Evolutionary conservation across 2,113 vertebrate genomes (phyloP).

Genomic region (Rhizomys pruinosus): DNA sequence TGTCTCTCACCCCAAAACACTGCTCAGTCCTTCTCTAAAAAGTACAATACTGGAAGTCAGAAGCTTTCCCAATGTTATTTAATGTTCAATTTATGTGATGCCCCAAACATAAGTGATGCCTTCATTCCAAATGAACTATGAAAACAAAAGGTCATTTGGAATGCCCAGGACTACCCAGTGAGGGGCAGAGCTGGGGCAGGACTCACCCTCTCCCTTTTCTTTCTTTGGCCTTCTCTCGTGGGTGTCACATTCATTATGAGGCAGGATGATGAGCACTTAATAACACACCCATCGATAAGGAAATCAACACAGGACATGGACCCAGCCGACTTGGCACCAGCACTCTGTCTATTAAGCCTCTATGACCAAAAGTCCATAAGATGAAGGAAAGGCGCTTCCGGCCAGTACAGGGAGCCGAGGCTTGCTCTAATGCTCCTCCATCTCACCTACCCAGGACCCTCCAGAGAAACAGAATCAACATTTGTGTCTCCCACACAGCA

Average conservation of each 20-base stretch:
- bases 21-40: neutral
- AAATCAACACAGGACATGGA: neutral
- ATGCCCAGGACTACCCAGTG: neutral
- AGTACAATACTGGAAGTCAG: neutral
- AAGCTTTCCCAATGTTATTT: neutral
- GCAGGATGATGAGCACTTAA: neutral
- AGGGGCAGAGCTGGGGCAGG: neutral
- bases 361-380: neutral
- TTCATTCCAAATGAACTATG: neutral
- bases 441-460: neutral
- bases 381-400: neutral
- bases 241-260: neutral
- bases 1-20: neutral
- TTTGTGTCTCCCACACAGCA: neutral
- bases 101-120: neutral
- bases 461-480: neutral
- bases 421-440: neutral
- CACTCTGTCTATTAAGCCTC: neutral
- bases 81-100: neutral
- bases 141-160: neutral
- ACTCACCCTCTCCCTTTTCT: neutral
- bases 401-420: neutral
- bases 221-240: neutral
- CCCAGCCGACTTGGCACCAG: neutral
- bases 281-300: neutral